Conservation (phyloP, 2,113 vertebrate species). For the Nothobranchius kuhntae region DNA sequence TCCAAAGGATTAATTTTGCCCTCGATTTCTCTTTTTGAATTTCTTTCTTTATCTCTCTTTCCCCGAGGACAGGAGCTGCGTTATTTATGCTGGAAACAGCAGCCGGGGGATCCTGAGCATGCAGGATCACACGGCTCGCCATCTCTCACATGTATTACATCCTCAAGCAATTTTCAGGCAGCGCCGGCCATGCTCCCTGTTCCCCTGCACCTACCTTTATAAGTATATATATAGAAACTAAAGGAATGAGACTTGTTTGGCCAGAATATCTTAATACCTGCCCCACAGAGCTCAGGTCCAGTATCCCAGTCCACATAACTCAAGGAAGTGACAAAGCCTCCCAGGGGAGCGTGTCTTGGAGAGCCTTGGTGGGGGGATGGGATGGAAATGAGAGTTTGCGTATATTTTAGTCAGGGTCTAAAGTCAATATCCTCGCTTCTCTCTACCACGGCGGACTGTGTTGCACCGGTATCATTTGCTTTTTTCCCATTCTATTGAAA, state of each 20-base stretch:
- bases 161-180: constrained; percentile 72
- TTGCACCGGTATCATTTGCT: constrained; percentile 32
- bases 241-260: constrained; percentile 74
- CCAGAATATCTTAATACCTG: constrained; percentile 67
- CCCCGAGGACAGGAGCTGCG: constrained; percentile 69
- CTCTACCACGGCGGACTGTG: constrained; percentile 26
- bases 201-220: constrained; percentile 42
- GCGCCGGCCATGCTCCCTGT: constrained; percentile 39
- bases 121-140: constrained; percentile 56
- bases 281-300: constrained; percentile 63
- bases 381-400: constrained; percentile 43
- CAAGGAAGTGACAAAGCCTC: constrained; percentile 72
- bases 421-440: constrained; percentile 43
- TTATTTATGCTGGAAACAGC: constrained; percentile 75
- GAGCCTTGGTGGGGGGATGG: constrained; percentile 19
- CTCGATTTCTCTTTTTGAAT: constrained; percentile 72
- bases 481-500: constrained; percentile 21
- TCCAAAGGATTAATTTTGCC: constrained; percentile 79
- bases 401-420: constrained; percentile 50
- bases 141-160: constrained; percentile 75
- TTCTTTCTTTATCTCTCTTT: constrained; percentile 70
- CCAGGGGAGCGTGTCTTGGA: constrained; percentile 37
- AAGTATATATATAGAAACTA: constrained; percentile 68
- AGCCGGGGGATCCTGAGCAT: constrained; percentile 57
- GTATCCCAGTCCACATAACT: constrained; percentile 75